Evolutionary conservation across 2,888 invertebrate species (phyloP), one percentile per base, ranked within the genome.

Genomic region (Kryphioiulus occultus): DNA sequence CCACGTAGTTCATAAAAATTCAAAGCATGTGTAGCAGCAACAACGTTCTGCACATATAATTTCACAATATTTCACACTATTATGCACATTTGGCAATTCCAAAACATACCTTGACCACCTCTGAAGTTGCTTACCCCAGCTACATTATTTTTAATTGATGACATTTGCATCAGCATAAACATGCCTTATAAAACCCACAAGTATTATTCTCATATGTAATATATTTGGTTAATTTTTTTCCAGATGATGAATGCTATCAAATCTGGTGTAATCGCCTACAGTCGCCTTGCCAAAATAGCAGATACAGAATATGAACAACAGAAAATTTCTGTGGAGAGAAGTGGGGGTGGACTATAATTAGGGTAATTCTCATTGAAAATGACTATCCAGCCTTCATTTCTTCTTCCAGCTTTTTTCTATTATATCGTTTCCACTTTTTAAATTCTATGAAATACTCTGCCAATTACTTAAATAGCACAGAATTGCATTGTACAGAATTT

Each of bases 211-310:
- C 68, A 59, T 10, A 26, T 7, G 22, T 68, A 15, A 0, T 47
- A 15, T 15, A 17, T 47, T 47, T 35, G 35, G 2, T 35, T 35
- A 4, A 35, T 35, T 35, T 35, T 35, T 35, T 35, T n/a, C n/a
- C 92, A 99, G 99, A 96, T 99, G 96, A 99, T 99, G 98, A 98
- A 98, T 19, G 98, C 99, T 12, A 95, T 99, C 90, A 99, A 99
- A 92, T 96, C 97, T 0, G 99, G 99, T 15, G 96, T 97, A 91
- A 96, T 99, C 89, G 95, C 98, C 1, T 97, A 98, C 92, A 99
- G 98, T 22, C 94, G 99, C 89, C 98, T 99, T 92, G 99, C 99
- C 1, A 94, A 96, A 90, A 97, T 98, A 95, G 97, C 97, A 0
- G 97, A 98, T 92, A 94, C 97, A 93, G 97, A 97, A 91, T 97